Conservation (phyloP, 2,888 invertebrate genomes). For the Allacma fusca region DNA sequence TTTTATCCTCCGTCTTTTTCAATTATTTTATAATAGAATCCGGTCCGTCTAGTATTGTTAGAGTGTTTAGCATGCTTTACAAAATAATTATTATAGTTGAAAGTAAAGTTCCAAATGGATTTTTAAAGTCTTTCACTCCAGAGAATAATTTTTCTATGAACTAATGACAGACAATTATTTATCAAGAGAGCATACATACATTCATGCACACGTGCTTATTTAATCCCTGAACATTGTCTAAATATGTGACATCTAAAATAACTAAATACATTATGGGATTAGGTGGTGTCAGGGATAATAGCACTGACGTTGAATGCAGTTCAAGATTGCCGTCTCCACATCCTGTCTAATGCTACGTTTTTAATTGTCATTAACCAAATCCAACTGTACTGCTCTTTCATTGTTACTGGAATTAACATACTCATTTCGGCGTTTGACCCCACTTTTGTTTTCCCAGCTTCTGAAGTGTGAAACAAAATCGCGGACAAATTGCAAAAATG, state of each 20-base stretch:
- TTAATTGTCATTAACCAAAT: conserved; percentile 76
- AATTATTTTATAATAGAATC: conserved; percentile 1
- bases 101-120: too few species aligned
- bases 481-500: too few species aligned
- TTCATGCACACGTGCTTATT: too few species aligned
- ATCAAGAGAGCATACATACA: too few species aligned
- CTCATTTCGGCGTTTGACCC: conserved; percentile 82
- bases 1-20: neutral
- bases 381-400: conserved; percentile 75
- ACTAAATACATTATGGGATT: conserved; percentile 53
- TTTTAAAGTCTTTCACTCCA: too few species aligned
- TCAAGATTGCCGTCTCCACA: conserved; percentile 79
- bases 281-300: conserved; percentile 79
- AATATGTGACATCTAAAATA: too few species aligned
- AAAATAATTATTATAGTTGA: too few species aligned
- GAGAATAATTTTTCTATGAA: too few species aligned
- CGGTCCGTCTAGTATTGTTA: too few species aligned
- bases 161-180: too few species aligned
- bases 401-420: conserved; percentile 78
- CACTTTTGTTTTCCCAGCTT: conserved; percentile 65
- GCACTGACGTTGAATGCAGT: conserved; percentile 78
- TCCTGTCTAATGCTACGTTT: conserved; percentile 74
- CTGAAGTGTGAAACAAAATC: neutral
- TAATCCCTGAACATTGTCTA: too few species aligned
- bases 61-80: too few species aligned